Percentiles rank a stretch among this genome's conserved stretches.
Conservation (phyloP, 2,888 invertebrate genomes). For the Blastobasis adustella region DNA sequence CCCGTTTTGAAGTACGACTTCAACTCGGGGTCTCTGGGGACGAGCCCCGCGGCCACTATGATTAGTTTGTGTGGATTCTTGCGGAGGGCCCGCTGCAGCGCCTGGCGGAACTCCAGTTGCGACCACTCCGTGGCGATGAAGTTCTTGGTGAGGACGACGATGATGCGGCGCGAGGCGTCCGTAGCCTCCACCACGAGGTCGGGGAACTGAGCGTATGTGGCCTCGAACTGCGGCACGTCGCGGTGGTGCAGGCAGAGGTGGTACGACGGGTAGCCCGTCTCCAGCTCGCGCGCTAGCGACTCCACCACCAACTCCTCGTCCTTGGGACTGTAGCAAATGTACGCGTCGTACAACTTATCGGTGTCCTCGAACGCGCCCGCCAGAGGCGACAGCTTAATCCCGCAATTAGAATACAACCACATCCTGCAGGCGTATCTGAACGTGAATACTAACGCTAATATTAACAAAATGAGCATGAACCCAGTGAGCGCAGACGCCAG, state of each 20-base stretch:
- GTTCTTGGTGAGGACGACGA: conserved; percentile 90
- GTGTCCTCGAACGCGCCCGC: conserved; percentile 83
- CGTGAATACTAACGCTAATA: conserved; percentile 86
- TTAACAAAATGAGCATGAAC: conserved; percentile 84
- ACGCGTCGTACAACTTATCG: conserved; percentile 93
- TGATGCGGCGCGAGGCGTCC: conserved; percentile 89
- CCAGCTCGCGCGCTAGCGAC: conserved; percentile 88
- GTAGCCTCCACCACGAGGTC: conserved; percentile 90
- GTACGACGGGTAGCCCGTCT: conserved; percentile 86
- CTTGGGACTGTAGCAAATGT: conserved; percentile 93
- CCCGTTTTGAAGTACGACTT: conserved; percentile 92
- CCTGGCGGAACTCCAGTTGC: conserved; percentile 91
- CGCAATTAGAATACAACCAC: conserved; percentile 92
- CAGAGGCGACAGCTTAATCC: conserved; percentile 85
- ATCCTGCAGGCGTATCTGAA: conserved; percentile 91
- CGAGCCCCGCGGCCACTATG: conserved; percentile 85
- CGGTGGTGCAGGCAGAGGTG: conserved; percentile 92
- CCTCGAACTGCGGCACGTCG: conserved; percentile 84
- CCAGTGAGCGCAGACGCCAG: conserved; percentile 86
- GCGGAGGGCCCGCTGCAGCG: conserved; percentile 90
- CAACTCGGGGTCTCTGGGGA: conserved; percentile 90
- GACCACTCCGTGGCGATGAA: conserved; percentile 96
- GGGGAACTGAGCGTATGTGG: conserved; percentile 80
- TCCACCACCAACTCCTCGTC: conserved; percentile 93
- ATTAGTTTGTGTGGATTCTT: conserved; percentile 90